Percentiles rank a stretch among this genome's conserved stretches.
phyloP scores from a whole-genome alignment of 2,888 invertebrate genomes.

The Dryococelus australis region DNA sequence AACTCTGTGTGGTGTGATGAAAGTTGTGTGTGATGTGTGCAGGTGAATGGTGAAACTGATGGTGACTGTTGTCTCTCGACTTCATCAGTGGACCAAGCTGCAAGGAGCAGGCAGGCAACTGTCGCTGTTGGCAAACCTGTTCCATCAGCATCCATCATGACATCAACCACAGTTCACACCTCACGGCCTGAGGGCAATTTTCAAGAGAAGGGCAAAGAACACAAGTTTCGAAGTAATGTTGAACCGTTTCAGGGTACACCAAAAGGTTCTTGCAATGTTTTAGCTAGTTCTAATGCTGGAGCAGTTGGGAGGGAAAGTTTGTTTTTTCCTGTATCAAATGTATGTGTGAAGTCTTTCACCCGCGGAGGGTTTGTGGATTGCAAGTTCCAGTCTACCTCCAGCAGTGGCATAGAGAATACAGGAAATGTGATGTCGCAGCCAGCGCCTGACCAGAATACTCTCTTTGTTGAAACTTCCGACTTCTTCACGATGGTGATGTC shows the following conservation, averaged over 20 bases:
- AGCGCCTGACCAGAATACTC: neutral
- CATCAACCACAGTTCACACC: no score
- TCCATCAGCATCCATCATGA: no score
- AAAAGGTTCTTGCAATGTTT: no score
- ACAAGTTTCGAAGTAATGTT: no score
- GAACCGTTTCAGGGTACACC: no score
- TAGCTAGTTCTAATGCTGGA: neutral
- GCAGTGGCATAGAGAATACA: neutral
- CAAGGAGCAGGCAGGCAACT: neutral
- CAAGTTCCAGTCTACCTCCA: neutral
- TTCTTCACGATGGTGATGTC: slow-evolving; percentile 61
- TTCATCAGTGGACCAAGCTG: neutral
- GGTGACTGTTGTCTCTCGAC: neutral
- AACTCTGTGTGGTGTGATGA: no score
- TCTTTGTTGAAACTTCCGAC: slow-evolving; percentile 52
- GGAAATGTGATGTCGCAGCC: no score
- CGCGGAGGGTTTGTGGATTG: neutral
- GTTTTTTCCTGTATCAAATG: neutral
- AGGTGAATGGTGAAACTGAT: neutral
- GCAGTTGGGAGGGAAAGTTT: neutral
- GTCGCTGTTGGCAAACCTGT: no score
- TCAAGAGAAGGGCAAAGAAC: no score
- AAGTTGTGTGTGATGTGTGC: no score
- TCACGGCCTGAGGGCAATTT: no score
- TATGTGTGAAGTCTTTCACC: neutral